Evolutionary conservation across 2,113 vertebrate species (phyloP).

Genomic region (Nettapus auritus): DNA sequence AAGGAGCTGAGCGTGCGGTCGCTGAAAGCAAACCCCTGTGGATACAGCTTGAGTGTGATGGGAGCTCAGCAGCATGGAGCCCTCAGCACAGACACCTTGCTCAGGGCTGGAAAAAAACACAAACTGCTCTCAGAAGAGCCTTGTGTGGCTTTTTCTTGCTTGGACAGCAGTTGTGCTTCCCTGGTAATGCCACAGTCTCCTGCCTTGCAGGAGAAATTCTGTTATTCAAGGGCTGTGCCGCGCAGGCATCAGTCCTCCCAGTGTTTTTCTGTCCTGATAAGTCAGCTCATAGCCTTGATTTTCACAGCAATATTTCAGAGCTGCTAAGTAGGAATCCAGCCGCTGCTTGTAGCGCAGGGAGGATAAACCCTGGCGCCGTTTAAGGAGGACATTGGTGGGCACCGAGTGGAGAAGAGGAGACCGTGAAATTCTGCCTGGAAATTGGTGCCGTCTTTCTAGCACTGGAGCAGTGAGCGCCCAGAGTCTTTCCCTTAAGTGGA

Average conservation of each 20-base stretch:
- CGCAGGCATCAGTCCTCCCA: background rate
- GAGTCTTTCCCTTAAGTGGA: background rate
- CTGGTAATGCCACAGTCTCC: background rate
- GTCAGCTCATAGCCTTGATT: slow-evolving; percentile 31
- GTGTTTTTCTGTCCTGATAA: slow-evolving; percentile 37
- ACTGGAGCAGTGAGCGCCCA: background rate
- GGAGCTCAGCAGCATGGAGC: background rate
- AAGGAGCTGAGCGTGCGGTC: fast-evolving
- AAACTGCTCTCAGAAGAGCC: background rate
- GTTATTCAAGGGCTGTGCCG: background rate
- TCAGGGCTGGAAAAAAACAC: background rate
- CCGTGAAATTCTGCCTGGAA: slow-evolving; percentile 31
- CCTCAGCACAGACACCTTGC: background rate
- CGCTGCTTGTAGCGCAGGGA: background rate
- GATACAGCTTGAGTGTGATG: background rate
- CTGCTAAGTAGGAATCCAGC: background rate
- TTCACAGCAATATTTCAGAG: slow-evolving; percentile 50
- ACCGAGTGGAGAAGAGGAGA: background rate
- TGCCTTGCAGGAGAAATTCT: background rate
- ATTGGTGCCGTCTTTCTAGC: background rate
- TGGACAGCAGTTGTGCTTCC: background rate
- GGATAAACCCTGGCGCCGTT: slow-evolving; percentile 32
- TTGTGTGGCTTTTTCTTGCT: background rate
- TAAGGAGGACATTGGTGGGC: background rate
- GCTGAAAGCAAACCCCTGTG: background rate